These are phyloP conservation scores for Rhineura floridana DNA, from an alignment of 2,113 vertebrate genomes.

Conservation along the genomic window DNA sequence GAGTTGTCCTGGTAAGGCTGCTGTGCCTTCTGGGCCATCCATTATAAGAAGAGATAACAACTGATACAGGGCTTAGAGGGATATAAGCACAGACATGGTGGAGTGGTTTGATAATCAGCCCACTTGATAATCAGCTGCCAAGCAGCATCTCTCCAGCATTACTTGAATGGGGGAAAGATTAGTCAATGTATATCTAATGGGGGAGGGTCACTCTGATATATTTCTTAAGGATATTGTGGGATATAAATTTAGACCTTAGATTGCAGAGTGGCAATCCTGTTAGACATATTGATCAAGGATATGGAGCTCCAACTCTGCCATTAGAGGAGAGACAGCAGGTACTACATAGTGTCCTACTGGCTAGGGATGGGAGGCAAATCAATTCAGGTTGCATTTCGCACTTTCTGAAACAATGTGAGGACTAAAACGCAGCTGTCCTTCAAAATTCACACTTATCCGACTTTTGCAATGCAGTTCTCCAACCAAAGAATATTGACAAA, in stretches of 20 bases:
- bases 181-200: background rate
- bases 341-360: too few species aligned
- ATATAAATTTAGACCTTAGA: background rate
- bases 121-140: background rate
- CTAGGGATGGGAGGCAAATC: too few species aligned
- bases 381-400: too few species aligned
- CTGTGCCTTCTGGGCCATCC: conserved; percentile 11
- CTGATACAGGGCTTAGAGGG: background rate
- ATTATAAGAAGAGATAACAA: conserved; percentile 20
- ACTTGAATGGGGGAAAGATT: background rate
- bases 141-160: background rate
- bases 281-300: background rate
- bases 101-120: conserved; percentile 1
- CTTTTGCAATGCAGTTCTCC: too few species aligned
- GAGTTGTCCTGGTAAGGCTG: background rate
- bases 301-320: background rate
- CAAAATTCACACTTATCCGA: too few species aligned
- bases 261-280: background rate
- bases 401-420: too few species aligned
- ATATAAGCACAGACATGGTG: conserved; percentile 17
- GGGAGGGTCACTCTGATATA: background rate
- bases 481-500: too few species aligned
- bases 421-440: too few species aligned
- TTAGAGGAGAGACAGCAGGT: background rate
- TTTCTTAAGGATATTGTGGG: background rate